Evolutionary conservation across 2,113 vertebrate genomes (phyloP).

Genomic region (Trinectes maculatus): DNA sequence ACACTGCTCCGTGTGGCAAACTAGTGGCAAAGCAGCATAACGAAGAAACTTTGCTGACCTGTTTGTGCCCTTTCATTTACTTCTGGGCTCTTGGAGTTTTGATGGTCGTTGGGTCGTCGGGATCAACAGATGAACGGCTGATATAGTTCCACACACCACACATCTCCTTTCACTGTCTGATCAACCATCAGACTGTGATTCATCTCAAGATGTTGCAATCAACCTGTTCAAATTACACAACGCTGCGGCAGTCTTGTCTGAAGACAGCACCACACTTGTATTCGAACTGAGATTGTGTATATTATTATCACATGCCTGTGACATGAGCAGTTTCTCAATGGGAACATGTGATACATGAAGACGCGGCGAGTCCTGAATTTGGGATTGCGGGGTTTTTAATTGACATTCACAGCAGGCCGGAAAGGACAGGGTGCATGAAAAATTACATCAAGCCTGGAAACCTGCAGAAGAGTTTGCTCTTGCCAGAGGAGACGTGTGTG

Average conservation of each 20-base stretch:
- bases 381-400: constrained; percentile 41
- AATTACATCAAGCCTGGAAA: constrained; percentile 46
- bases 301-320: too few relatives aligned
- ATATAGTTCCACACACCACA: not conserved
- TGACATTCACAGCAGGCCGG: constrained; percentile 51
- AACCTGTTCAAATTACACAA: not conserved
- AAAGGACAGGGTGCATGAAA: constrained; percentile 54
- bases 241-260: constrained; percentile 6
- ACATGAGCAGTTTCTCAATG: not conserved
- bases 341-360: not conserved
- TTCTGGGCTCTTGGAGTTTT: too few relatives aligned
- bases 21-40: not conserved
- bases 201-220: constrained; percentile 2
- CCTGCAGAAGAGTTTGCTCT: constrained; percentile 63
- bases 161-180: constrained; percentile 3
- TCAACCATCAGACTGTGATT: constrained; percentile 12
- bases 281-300: too few relatives aligned
- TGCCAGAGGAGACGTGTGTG: constrained; percentile 63
- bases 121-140: too few relatives aligned
- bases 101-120: too few relatives aligned
- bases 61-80: too few relatives aligned
- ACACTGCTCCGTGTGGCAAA: not conserved
- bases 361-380: constrained; percentile 27
- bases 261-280: too few relatives aligned
- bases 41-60: not conserved